These are phyloP conservation scores for Sander lucioperca DNA, from an alignment of 2,113 vertebrate genomes.

Conservation along the genomic window DNA sequence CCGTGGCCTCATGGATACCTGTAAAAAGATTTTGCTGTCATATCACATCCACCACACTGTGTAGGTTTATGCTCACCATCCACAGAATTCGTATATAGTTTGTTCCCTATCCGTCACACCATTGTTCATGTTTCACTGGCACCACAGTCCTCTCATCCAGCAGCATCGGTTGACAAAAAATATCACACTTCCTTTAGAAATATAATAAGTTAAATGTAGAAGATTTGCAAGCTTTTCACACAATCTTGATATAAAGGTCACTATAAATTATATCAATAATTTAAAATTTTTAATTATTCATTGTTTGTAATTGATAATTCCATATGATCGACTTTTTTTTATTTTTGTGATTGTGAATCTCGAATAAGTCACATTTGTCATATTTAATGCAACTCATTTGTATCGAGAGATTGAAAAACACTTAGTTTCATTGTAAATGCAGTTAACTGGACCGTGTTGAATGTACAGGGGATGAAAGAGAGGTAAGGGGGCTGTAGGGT, in stretches of 20 bases:
- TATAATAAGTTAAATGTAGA: background rate
- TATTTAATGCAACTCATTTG: constrained; percentile 3
- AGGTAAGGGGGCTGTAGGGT: constrained; percentile 38
- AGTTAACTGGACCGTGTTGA: background rate
- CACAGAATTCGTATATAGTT: constrained; percentile 8
- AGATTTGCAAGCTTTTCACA: background rate
- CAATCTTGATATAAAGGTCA: background rate
- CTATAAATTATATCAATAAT: background rate
- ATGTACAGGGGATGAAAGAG: constrained; percentile 38
- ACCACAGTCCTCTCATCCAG: background rate
- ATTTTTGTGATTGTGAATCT: background rate
- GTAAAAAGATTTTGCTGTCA: constrained; percentile 53
- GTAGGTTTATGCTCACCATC: constrained; percentile 36
- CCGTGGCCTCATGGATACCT: constrained; percentile 51
- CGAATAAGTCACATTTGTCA: background rate
- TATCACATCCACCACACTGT: constrained; percentile 43
- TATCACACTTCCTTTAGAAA: background rate
- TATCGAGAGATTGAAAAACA: background rate
- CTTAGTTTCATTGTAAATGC: background rate
- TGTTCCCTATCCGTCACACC: background rate
- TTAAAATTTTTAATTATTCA: background rate
- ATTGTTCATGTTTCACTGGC: background rate
- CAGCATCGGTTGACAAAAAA: background rate
- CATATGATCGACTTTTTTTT: background rate
- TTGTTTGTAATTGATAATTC: background rate